Evolutionary conservation across 2,888 invertebrate species (phyloP).

Genomic region (Cryptophagus acutangulus): DNA sequence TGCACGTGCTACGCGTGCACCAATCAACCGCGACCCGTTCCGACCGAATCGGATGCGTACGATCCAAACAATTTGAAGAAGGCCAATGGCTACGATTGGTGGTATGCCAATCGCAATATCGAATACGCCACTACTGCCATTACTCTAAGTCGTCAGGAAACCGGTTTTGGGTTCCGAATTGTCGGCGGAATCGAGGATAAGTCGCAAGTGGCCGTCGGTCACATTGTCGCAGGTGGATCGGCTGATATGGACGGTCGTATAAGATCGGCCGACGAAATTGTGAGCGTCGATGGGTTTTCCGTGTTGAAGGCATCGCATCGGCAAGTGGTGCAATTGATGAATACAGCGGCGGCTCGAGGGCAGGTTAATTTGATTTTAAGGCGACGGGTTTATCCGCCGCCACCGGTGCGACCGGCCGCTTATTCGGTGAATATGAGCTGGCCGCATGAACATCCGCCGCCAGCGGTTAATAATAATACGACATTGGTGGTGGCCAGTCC

Average conservation of each 20-base stretch:
- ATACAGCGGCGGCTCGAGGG: constrained; percentile 80
- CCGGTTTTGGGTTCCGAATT: constrained; percentile 96
- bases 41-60: constrained; percentile 27
- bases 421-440: constrained; percentile 37
- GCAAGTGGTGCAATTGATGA: constrained; percentile 89
- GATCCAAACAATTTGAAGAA: constrained; percentile 29
- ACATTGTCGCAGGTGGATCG: constrained; percentile 93
- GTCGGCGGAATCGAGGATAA: constrained; percentile 98
- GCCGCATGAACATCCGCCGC: constrained; percentile 29
- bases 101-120: constrained; percentile 32
- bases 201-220: constrained; percentile 91
- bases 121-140: constrained; percentile 50
- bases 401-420: constrained; percentile 33
- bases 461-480: constrained; percentile 24
- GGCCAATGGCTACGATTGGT: constrained; percentile 30
- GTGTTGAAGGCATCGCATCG: constrained; percentile 80
- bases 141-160: constrained; percentile 80
- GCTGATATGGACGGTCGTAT: constrained; percentile 88
- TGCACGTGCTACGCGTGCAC: constrained; percentile 44
- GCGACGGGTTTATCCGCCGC: constrained; percentile 48
- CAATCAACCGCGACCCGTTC: constrained; percentile 30
- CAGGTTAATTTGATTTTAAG: constrained; percentile 77
- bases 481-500: constrained; percentile 9
- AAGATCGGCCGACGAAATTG: constrained; percentile 87
- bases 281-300: constrained; percentile 78